Conservation (phyloP, 1,140 invertebrate species). For the Drosophila tani region DNA sequence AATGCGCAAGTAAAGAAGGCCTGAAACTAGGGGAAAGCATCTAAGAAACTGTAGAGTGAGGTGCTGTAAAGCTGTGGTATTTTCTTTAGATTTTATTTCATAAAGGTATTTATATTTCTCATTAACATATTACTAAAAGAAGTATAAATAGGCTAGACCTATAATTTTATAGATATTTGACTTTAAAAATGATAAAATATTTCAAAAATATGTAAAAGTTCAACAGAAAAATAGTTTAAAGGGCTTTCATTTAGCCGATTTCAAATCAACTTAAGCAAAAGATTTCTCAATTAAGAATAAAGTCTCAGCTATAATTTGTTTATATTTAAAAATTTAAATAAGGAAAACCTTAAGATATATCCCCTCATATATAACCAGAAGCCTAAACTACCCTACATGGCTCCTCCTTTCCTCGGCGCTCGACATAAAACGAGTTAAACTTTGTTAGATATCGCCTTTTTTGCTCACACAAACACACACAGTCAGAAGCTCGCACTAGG, state of each 20-base stretch:
- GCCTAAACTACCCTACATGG: not conserved
- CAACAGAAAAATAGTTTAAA: not conserved
- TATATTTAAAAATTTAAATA: not conserved
- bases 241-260: too few relatives aligned
- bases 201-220: not conserved
- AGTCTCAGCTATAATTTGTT: not conserved
- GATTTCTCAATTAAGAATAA: too few relatives aligned
- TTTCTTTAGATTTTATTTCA: not conserved
- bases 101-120: too few relatives aligned
- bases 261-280: not conserved
- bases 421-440: conserved; percentile 75
- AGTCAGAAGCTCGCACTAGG: conserved; percentile 22
- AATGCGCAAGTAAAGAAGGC: too few relatives aligned
- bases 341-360: not conserved
- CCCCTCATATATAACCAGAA: not conserved
- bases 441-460: conserved; percentile 78
- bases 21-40: not conserved
- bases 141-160: not conserved
- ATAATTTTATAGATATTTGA: not conserved
- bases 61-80: not conserved
- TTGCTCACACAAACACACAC: conserved; percentile 36
- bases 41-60: not conserved
- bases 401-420: conserved; percentile 16
- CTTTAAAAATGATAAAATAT: not conserved
- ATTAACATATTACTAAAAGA: not conserved